Evolutionary conservation across 2,888 invertebrate species (phyloP).

Genomic region (Steinernema carpocapsae): DNA sequence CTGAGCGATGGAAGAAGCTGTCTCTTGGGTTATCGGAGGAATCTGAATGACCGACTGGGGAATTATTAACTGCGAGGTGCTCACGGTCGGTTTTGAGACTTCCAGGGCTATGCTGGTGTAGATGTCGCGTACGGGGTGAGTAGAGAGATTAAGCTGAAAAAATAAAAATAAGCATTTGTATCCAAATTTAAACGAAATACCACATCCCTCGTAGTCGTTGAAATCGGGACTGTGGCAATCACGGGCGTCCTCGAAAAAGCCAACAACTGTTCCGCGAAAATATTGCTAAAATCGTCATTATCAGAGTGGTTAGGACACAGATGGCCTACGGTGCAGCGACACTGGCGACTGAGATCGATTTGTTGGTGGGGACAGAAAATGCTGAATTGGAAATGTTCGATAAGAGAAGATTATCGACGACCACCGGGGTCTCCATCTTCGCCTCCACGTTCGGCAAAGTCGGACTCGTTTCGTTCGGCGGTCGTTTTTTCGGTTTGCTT

Average conservation of each 20-base stretch:
- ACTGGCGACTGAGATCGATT: constrained; percentile 13
- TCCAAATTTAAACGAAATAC: neutral
- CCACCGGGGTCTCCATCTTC: neutral
- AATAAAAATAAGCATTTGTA: neutral
- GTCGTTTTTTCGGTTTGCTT: constrained; percentile 30
- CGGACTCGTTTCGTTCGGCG: constrained; percentile 29
- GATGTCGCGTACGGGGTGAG: neutral
- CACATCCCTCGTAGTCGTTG: neutral
- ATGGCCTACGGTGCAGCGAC: constrained; percentile 1
- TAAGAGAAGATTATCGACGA: neutral
- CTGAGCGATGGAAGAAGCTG: neutral
- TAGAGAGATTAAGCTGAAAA: neutral
- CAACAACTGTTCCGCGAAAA: constrained; percentile 38
- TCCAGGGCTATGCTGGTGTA: neutral
- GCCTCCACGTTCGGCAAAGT: neutral
- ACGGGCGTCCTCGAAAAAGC: constrained; percentile 39
- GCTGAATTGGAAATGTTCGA: constrained; percentile 24
- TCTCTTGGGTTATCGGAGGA: too few relatives aligned
- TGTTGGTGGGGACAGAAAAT: constrained; percentile 15
- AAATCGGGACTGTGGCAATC: constrained; percentile 26
- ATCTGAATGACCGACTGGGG: neutral
- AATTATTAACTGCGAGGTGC: neutral
- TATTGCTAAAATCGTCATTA: constrained; percentile 15
- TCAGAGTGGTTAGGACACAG: neutral
- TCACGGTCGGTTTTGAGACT: neutral